Conservation (phyloP, 2,888 invertebrate genomes). For the Orthosia incerta region DNA sequence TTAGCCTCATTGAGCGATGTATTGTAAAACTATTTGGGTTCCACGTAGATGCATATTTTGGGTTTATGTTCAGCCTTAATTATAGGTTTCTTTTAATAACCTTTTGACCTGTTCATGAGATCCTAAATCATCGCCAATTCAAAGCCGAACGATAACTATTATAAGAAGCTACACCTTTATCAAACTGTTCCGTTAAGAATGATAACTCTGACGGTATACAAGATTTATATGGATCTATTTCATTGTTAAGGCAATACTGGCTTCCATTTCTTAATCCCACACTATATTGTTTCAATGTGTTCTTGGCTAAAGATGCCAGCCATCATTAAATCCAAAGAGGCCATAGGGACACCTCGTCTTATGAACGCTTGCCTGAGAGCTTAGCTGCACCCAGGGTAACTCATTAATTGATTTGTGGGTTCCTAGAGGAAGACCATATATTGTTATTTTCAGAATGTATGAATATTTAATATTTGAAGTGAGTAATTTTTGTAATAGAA, state of each 20-base stretch:
- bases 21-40: not conserved
- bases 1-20: not conserved
- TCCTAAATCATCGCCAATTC: too few species aligned
- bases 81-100: conserved; percentile 6
- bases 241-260: conserved; percentile 1
- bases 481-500: not conserved
- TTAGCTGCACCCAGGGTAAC: not conserved
- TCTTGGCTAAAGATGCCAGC: conserved; percentile 3
- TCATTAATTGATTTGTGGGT: too few species aligned
- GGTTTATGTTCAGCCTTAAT: not conserved
- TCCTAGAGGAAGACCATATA: not conserved
- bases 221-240: not conserved
- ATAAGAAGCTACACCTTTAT: too few species aligned
- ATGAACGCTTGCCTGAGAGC: too few species aligned
- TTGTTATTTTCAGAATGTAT: not conserved
- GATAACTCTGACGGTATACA: conserved; percentile 2
- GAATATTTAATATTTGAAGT: not conserved
- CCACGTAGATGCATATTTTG: conserved; percentile 2
- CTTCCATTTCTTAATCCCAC: not conserved
- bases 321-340: not conserved
- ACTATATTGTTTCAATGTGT: not conserved
- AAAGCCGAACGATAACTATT: too few species aligned
- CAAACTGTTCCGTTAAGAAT: too few species aligned
- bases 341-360: too few species aligned
- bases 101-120: too few species aligned